Evolutionary conservation across 2,113 vertebrate genomes (phyloP), one percentile per base, ranked within the genome.

Genomic region (Leptodactylus fuscus): DNA sequence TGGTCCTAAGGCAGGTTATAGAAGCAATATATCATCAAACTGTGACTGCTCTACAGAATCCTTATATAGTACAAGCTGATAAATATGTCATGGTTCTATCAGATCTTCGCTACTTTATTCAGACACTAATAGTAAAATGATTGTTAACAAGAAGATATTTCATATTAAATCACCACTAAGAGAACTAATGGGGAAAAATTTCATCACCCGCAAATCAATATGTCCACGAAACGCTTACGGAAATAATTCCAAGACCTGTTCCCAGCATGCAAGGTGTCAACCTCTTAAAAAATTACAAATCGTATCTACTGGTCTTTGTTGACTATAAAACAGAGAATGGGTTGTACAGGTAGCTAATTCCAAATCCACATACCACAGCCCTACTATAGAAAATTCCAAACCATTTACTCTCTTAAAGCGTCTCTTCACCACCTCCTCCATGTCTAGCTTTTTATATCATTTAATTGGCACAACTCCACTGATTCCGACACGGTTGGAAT

Each of bases 1-100:
- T 74, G 71, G 41, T 44, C 71, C 71, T 48, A 48, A 6, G 22
- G 71, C 41, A 27, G 38, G 41, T 74, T 74, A 74, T 74, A 29
- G 24, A 13, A 74, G 71, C 71, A 24, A 74, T 74, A 74, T 18
- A 74, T 74, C 71, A 74, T 27, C 13, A 9, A 6, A 27, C 13
- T 5, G 41, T 49, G 71, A 74, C 41, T 16, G 71, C 41, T 49
- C 41, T 48, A 48, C 22, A 29, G 24, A 46, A 27, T 48, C 27
- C 44, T 8, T 46, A 48, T n/a, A 48, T 24, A 48, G n/a, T 48
- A 74, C 71, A 27, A 48, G 12, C 38, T 74, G 71, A 48, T 74
- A 74, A 48, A 74, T 44, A 48, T 24, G 34, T 41, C 67, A 20
- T 70, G 67, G 53, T 70, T 9, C 34, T 70, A 70, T 70, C 67